These are phyloP conservation scores for Oopsacas minuta DNA, from an alignment of 37 sponge, comb jelly and placozoan species.

Conservation along the genomic window DNA sequence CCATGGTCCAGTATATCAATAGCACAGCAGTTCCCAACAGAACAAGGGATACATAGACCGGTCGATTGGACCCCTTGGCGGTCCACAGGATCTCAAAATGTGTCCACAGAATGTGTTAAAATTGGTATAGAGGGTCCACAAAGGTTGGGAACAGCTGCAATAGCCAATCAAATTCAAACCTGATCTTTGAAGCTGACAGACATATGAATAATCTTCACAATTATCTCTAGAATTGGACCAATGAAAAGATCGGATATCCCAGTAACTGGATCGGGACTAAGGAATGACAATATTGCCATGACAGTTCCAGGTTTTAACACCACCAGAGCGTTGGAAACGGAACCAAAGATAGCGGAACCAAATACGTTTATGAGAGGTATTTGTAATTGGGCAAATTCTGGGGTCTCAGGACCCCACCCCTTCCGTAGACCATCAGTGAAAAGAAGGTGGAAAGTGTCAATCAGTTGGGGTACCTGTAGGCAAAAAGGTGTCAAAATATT, in stretches of 20 bases:
- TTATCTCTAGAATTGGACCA: constrained; percentile 3
- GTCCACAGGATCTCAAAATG: too few relatives aligned
- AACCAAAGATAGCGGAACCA: background rate
- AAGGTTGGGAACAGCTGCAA: too few relatives aligned
- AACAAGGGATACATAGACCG: too few relatives aligned
- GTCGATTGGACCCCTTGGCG: too few relatives aligned
- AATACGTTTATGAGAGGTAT: background rate
- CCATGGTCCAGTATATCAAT: too few relatives aligned
- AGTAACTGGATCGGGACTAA: background rate
- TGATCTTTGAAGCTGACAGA: constrained; percentile 9
- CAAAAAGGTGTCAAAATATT: too few relatives aligned
- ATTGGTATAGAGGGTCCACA: too few relatives aligned
- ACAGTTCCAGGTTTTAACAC: background rate
- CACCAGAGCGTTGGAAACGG: background rate
- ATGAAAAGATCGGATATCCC: background rate
- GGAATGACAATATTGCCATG: background rate
- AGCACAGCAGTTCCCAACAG: too few relatives aligned
- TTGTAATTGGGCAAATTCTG: background rate
- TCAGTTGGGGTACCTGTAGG: background rate
- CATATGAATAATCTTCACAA: constrained; percentile 5
- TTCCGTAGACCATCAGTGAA: background rate
- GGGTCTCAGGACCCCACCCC: background rate
- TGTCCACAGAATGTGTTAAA: too few relatives aligned
- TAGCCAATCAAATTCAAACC: background rate
- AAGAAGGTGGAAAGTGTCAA: background rate